Base-by-base conservation (phyloP, 2,797 vertebrate species). In the Protosalanx chinensis region DNA sequence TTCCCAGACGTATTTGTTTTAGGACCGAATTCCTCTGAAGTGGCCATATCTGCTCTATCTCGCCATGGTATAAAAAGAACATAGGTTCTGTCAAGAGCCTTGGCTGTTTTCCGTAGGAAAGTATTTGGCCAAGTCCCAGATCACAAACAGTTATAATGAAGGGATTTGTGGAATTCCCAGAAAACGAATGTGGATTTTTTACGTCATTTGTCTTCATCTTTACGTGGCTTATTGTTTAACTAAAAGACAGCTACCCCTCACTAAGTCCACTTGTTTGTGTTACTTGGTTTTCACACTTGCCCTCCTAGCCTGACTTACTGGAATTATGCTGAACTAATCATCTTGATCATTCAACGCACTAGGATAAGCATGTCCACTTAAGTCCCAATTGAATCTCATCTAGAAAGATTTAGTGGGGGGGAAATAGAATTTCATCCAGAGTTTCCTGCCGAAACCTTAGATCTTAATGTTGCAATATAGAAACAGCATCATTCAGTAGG, bases 361-460 rank as follows among this genome's bases (percentile, higher is more conserved):
- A 29, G 62, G 51, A 53, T 56, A 81, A 75, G 83, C 67, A 82
- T 82, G 79, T 73, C 76, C 75, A 82, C 79, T 81, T 79, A 66
- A 66, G 75, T 75, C 76, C 76, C 57, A 83, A 78, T 73, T 73
- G 74, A 72, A 84, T 83, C 76, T 72, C 56, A 67, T 74, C 74
- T 58, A 46, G 70, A 61, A 51, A 57, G 49, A 41, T 66, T 59
- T 70, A 71, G 64, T 13, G 41, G 41, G 41, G 12, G n/a, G 63
- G 65, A 75, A 77, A 81, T 78, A 64, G 64, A 79, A 56, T 82
- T 79, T n/a, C 5, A 64, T 33, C 61, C 32, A 32, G 23, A 64
- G 61, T 15, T 35, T 64, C 23, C 16, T 57, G 57, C 59, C 70
- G 60, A 76, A 74, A 80, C 74, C 64, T 59, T 46, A 76, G 63